Percentiles rank a stretch among this genome's conserved stretches.
phyloP scores from a whole-genome alignment of 2,888 invertebrate genomes.

The Cyclophora punctaria region DNA sequence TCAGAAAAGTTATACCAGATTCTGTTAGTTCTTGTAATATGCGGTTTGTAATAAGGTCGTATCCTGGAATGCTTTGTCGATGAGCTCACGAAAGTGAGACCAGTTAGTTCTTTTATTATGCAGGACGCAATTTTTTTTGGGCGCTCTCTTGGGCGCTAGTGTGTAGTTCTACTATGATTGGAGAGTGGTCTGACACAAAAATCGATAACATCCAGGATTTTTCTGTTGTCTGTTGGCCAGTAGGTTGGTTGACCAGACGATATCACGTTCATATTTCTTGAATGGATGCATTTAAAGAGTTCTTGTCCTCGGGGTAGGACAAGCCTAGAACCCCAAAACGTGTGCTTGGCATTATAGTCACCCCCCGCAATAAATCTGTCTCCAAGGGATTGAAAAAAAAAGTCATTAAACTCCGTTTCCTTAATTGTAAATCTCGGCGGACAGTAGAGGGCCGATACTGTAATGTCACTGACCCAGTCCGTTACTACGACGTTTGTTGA shows the following conservation, averaged over 20 bases:
- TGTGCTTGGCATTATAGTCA: conserved; percentile 15
- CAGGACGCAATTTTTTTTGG: conserved; percentile 7
- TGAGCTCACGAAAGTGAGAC: conserved; percentile 6
- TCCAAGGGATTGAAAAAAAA: conserved; percentile 1
- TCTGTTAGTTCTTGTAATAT: no score
- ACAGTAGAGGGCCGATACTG: conserved; percentile 8
- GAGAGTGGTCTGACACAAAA: conserved; percentile 14
- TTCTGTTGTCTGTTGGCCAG: conserved; percentile 2
- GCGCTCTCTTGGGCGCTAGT: background rate
- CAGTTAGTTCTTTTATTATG: conserved; percentile 11
- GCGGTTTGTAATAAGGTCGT: no score
- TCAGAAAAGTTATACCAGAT: no score
- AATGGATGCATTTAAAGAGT: conserved; percentile 9
- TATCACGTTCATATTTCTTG: conserved; percentile 5
- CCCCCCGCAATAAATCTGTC: conserved; percentile 7
- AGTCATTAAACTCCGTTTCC: background rate
- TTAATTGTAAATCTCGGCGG: conserved; percentile 4
- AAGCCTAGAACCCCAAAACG: conserved; percentile 10
- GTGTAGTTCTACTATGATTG: conserved; percentile 6
- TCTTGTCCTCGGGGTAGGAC: conserved; percentile 15
- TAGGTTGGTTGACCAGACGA: conserved; percentile 4
- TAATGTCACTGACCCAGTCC: conserved; percentile 2
- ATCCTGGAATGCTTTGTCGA: conserved; percentile 1
- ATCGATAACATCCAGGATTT: conserved; percentile 5
- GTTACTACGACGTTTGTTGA: conserved; percentile 9